These are phyloP conservation scores for Carcinoscorpius rotundicauda DNA, from an alignment of 1,140 invertebrate species.

Conservation along the genomic window DNA sequence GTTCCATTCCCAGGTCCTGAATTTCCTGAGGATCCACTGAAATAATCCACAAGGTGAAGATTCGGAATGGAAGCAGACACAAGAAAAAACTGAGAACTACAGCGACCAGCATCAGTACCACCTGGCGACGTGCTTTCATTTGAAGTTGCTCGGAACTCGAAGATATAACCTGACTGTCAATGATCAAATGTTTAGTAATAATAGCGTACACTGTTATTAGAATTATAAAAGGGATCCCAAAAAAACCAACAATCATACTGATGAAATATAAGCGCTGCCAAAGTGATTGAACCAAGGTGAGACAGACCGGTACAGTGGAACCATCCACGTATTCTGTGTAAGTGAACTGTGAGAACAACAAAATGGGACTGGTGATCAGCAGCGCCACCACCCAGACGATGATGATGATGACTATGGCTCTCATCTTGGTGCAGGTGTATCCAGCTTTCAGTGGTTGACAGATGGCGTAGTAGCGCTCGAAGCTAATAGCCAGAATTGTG, in stretches of 20 bases:
- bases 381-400: constrained; percentile 72
- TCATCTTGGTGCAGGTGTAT: constrained; percentile 77
- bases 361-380: constrained; percentile 51
- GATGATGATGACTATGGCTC: constrained; percentile 67
- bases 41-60: constrained; percentile 75
- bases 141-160: constrained; percentile 15
- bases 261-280: constrained; percentile 61
- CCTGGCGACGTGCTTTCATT: constrained; percentile 35
- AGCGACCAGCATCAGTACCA: constrained; percentile 73
- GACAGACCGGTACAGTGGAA: constrained; percentile 53
- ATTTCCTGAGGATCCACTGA: constrained; percentile 48
- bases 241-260: constrained; percentile 63
- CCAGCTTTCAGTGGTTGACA: constrained; percentile 79
- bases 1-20: constrained; percentile 52
- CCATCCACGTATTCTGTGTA: constrained; percentile 52
- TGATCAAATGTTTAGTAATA: constrained; percentile 67
- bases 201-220: constrained; percentile 65
- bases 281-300: constrained; percentile 52
- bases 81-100: constrained; percentile 85
- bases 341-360: constrained; percentile 41
- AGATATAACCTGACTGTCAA: constrained; percentile 8
- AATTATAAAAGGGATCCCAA: constrained; percentile 63
- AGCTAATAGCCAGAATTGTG: constrained; percentile 73
- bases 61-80: constrained; percentile 72
- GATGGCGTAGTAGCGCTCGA: constrained; percentile 90